A percentile compares a stretch with the other conserved stretches of the same genome.
Conservation (phyloP, 2,888 invertebrate species). For the Pseudoips prasinana region DNA sequence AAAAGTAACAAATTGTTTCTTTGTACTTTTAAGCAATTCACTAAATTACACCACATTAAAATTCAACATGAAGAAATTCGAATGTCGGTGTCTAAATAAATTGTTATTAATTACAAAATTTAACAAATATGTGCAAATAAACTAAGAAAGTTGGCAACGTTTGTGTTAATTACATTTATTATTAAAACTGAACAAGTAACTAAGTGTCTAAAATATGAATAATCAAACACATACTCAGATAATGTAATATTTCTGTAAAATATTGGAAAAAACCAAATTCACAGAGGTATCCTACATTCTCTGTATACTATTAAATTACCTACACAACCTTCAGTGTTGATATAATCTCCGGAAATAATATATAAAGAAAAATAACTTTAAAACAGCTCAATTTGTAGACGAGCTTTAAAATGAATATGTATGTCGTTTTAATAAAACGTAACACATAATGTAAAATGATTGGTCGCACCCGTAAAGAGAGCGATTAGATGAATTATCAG, state of each 20-base stretch:
- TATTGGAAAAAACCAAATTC: slow-evolving; percentile 46
- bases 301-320: slow-evolving; percentile 40
- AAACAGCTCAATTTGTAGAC: slow-evolving; percentile 27
- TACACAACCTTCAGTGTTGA: slow-evolving; percentile 61
- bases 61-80: slow-evolving; percentile 72
- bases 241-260: slow-evolving; percentile 44
- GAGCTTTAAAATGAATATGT: slow-evolving; percentile 23
- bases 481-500: slow-evolving; percentile 12
- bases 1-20: slow-evolving; percentile 86
- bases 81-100: slow-evolving; percentile 76
- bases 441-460: slow-evolving; percentile 14
- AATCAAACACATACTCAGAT: slow-evolving; percentile 61
- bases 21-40: slow-evolving; percentile 88
- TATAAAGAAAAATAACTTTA: slow-evolving; percentile 10
- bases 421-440: slow-evolving; percentile 21
- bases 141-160: slow-evolving; percentile 79
- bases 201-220: slow-evolving; percentile 75
- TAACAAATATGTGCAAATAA: slow-evolving; percentile 81
- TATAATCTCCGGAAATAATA: slow-evolving; percentile 30
- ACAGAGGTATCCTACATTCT: slow-evolving; percentile 14
- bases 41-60: slow-evolving; percentile 79
- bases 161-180: slow-evolving; percentile 71
- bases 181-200: slow-evolving; percentile 75
- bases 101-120: slow-evolving; percentile 74
- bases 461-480: slow-evolving; percentile 5